phyloP scores from a whole-genome alignment of 2,888 invertebrate genomes.

The Agrypnus murinus region DNA sequence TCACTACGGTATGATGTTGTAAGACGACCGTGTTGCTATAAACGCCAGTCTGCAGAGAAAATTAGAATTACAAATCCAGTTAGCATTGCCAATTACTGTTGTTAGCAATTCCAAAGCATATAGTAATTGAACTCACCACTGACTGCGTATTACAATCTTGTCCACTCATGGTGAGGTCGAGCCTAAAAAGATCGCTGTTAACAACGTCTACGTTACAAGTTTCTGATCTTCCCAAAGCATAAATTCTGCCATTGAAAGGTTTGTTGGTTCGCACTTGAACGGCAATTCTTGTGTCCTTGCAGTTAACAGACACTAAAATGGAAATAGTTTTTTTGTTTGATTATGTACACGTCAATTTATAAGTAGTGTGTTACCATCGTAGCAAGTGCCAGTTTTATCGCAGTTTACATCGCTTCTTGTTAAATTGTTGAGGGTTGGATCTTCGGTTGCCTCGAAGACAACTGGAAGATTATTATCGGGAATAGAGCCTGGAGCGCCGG shows the following conservation, averaged over 20 bases:
- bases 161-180: conserved; percentile 94
- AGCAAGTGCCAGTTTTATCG: conserved; percentile 95
- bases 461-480: conserved; percentile 80
- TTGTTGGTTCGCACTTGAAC: conserved; percentile 95
- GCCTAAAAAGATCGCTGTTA: conserved; percentile 92
- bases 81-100: conserved; percentile 28
- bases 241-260: conserved; percentile 95
- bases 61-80: conserved; percentile 38
- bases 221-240: conserved; percentile 93
- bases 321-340: conserved; percentile 11
- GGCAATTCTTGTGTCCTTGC: conserved; percentile 95
- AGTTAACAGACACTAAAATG: conserved; percentile 88
- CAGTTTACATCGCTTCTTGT: conserved; percentile 90
- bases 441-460: conserved; percentile 85
- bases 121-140: conserved; percentile 83
- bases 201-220: conserved; percentile 96
- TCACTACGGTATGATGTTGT: conserved; percentile 96
- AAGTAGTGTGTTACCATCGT: no score
- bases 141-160: conserved; percentile 97
- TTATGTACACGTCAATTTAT: no score
- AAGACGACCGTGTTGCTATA: conserved; percentile 96
- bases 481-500: conserved; percentile 60
- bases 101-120: conserved; percentile 36
- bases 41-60: conserved; percentile 85
- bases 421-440: conserved; percentile 81